phyloP scores from a whole-genome alignment of 2,888 invertebrate genomes.

The Agrotis ipsilon region DNA sequence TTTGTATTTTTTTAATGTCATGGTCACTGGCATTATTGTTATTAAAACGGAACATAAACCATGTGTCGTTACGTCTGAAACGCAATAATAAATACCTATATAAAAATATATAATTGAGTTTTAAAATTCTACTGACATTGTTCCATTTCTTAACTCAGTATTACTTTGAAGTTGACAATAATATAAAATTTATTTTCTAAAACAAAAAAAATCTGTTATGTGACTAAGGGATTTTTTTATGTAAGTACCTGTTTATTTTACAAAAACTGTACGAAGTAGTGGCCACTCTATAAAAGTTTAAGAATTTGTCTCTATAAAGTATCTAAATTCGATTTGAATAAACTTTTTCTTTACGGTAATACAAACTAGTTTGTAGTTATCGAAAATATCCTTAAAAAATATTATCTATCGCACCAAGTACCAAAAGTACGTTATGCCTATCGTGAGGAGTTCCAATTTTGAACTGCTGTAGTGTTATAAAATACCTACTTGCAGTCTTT shows the following conservation, averaged over 20 bases:
- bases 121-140: too few species aligned
- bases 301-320: constrained; percentile 65
- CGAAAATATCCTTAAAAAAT: constrained; percentile 72
- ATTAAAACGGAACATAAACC: too few species aligned
- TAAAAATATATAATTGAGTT: too few species aligned
- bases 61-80: too few species aligned
- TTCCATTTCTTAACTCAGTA: too few species aligned
- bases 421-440: constrained; percentile 76
- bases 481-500: too few species aligned
- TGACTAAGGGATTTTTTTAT: too few species aligned
- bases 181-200: not conserved
- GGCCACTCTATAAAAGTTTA: constrained; percentile 83
- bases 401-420: constrained; percentile 84
- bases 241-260: too few species aligned
- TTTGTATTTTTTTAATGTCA: too few species aligned
- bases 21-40: too few species aligned
- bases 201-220: not conserved
- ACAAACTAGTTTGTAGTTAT: constrained; percentile 76
- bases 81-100: too few species aligned
- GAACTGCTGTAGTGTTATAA: not conserved
- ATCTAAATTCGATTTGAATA: constrained; percentile 75
- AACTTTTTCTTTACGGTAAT: constrained; percentile 73
- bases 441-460: constrained; percentile 58
- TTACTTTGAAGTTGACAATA: not conserved
- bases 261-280: constrained; percentile 79